These are phyloP conservation scores for Epinotia bilunana DNA, from an alignment of 2,888 invertebrate genomes.

Conservation along the genomic window DNA sequence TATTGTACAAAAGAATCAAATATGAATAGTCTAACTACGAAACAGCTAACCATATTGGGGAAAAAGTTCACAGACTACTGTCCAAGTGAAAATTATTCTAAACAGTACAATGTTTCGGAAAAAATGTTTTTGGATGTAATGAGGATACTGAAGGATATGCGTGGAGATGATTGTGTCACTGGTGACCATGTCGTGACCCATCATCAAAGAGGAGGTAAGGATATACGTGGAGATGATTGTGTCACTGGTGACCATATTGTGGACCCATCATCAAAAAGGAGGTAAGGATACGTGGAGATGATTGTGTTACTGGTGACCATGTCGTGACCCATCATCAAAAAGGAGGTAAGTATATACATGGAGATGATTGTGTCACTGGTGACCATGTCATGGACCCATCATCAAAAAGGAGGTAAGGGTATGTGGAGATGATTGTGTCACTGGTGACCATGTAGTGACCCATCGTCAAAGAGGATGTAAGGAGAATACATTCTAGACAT, in stretches of 20 bases:
- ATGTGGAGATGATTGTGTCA: conserved; percentile 74
- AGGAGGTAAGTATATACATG: conserved; percentile 83
- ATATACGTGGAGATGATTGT: conserved; percentile 75
- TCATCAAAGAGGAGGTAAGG: conserved; percentile 85
- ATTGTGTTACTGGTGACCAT: conserved; percentile 81
- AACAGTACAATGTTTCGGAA: conserved; percentile 83
- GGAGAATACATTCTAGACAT: too few relatives aligned
- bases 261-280: conserved; percentile 87
- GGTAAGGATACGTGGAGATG: conserved; percentile 80
- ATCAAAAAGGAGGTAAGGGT: conserved; percentile 84
- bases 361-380: conserved; percentile 73
- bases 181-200: conserved; percentile 88
- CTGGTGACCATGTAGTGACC: conserved; percentile 86
- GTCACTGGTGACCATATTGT: conserved; percentile 85
- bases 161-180: conserved; percentile 76
- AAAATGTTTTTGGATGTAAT: conserved; percentile 84
- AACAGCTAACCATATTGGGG: conserved; percentile 77
- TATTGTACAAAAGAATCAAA: conserved; percentile 82
- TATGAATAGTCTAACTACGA: conserved; percentile 82
- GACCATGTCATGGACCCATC: conserved; percentile 89
- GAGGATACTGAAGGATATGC: conserved; percentile 73
- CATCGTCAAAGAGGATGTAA: conserved; percentile 87
- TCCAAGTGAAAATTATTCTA: conserved; percentile 78
- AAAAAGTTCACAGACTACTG: conserved; percentile 86
- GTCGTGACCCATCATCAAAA: conserved; percentile 88